These are phyloP conservation scores for Poecilobothrus nobilitatus DNA, from an alignment of 2,888 invertebrate species.

Conservation along the genomic window DNA sequence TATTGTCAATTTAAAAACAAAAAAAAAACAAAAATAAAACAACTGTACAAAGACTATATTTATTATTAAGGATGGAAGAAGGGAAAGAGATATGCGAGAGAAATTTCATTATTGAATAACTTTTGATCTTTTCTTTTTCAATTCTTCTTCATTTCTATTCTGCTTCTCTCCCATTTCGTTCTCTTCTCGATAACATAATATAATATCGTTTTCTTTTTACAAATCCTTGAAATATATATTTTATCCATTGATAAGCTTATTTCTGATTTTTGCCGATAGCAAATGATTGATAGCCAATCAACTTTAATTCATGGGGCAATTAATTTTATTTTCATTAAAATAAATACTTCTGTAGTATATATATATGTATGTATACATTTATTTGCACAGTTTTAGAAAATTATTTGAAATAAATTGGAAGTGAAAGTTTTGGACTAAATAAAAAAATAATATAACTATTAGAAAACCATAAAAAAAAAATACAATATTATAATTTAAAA, in stretches of 20 bases:
- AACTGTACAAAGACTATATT: too few relatives aligned
- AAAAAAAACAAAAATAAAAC: too few relatives aligned
- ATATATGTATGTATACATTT: neutral
- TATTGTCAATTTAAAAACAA: too few relatives aligned
- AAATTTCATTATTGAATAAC: neutral
- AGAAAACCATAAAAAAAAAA: too few relatives aligned
- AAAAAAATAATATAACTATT: neutral
- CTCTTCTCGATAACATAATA: too few relatives aligned
- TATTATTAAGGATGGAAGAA: too few relatives aligned
- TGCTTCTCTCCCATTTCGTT: too few relatives aligned
- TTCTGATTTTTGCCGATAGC: neutral
- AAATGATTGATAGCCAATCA: slow-evolving; percentile 6
- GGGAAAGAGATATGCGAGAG: neutral
- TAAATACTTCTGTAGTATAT: neutral
- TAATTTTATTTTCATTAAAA: slow-evolving; percentile 6
- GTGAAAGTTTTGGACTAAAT: neutral
- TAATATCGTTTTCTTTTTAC: too few relatives aligned
- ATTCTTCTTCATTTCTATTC: neutral
- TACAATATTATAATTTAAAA: neutral
- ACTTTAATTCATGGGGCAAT: slow-evolving; percentile 1
- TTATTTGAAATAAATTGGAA: neutral
- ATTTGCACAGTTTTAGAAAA: neutral
- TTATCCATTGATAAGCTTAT: neutral
- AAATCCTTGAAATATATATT: neutral
- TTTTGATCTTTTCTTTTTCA: neutral